Conservation (phyloP, 2,888 invertebrate genomes). For the Drepana falcataria region DNA sequence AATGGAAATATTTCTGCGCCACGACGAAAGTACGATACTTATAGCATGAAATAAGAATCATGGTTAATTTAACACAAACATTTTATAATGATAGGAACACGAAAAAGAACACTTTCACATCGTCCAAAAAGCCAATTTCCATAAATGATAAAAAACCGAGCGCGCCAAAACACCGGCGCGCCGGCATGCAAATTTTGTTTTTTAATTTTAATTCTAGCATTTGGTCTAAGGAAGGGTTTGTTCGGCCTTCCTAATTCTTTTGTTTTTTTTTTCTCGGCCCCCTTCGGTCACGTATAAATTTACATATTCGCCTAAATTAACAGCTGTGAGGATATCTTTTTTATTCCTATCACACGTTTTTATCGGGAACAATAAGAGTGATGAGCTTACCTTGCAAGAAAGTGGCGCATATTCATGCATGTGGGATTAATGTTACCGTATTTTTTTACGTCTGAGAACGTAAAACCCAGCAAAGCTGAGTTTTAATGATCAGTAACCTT, state of each 20-base stretch:
- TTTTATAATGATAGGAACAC: slow-evolving; percentile 39
- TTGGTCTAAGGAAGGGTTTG: slow-evolving; percentile 64
- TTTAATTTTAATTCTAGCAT: slow-evolving; percentile 61
- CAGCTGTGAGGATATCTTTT: slow-evolving; percentile 58
- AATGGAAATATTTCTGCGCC: too few relatives aligned
- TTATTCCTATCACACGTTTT: slow-evolving; percentile 72
- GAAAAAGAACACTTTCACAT: slow-evolving; percentile 71
- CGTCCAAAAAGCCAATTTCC: slow-evolving; percentile 43
- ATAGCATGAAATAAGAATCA: too few relatives aligned
- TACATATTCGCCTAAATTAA: slow-evolving; percentile 73
- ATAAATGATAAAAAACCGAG: slow-evolving; percentile 50
- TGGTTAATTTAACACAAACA: slow-evolving; percentile 7
- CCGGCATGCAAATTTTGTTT: slow-evolving; percentile 67
- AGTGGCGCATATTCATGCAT: slow-evolving; percentile 57
- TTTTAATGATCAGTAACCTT: not conserved
- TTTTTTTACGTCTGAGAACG: slow-evolving; percentile 40
- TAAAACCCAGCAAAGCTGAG: not conserved
- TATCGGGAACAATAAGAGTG: slow-evolving; percentile 47
- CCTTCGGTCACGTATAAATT: slow-evolving; percentile 74
- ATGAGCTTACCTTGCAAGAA: slow-evolving; percentile 50
- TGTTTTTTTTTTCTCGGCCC: slow-evolving; percentile 65
- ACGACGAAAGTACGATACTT: too few relatives aligned
- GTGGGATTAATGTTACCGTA: slow-evolving; percentile 38
- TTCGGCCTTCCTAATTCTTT: slow-evolving; percentile 51
- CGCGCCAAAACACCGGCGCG: slow-evolving; percentile 35